A percentile compares a stretch with the other conserved stretches of the same genome.
Conservation (phyloP, 2,888 invertebrate genomes). For the Dorcus hopei region DNA sequence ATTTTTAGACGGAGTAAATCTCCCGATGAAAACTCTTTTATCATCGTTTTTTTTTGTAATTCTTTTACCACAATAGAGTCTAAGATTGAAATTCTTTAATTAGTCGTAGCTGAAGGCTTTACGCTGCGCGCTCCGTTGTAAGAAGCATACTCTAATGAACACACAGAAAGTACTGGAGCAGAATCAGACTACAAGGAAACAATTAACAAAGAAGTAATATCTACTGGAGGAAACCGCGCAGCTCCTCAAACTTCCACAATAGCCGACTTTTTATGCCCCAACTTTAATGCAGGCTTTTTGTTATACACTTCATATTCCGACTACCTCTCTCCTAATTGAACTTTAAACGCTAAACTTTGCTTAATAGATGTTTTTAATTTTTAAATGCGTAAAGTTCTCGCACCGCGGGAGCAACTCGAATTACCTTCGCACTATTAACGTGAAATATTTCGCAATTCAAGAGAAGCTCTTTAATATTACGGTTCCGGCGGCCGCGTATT, state of each 20-base stretch:
- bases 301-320: constrained; percentile 14
- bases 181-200: constrained; percentile 46
- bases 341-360: constrained; percentile 14
- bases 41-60: no score
- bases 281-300: constrained; percentile 32
- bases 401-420: no score
- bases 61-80: constrained; percentile 3
- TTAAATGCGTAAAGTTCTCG: not conserved
- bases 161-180: constrained; percentile 41
- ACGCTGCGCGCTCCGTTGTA: constrained; percentile 30
- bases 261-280: constrained; percentile 34
- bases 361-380: not conserved
- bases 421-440: no score
- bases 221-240: constrained; percentile 43
- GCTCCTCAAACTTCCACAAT: constrained; percentile 39
- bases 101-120: constrained; percentile 40
- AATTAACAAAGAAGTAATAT: constrained; percentile 50
- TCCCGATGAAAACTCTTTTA: no score
- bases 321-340: constrained; percentile 22
- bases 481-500: no score
- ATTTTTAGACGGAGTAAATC: no score
- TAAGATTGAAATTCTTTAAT: constrained; percentile 41
- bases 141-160: constrained; percentile 43
- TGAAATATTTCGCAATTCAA: no score
- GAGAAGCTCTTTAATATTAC: no score